Evolutionary conservation across 1,140 invertebrate genomes (phyloP).

Genomic region (Philotrypesis tridentata): DNA sequence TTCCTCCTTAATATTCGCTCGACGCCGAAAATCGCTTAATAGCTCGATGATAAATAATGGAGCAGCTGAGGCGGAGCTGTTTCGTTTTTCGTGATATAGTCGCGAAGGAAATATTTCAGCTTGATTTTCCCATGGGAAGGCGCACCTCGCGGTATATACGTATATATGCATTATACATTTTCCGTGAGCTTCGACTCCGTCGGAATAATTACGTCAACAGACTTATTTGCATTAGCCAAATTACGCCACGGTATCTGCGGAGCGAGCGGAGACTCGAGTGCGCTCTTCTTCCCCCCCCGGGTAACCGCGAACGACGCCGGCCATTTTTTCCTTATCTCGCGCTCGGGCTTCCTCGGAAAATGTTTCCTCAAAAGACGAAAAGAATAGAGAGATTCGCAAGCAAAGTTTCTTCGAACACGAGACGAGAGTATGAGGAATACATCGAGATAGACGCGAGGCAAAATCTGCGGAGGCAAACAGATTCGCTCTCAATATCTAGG

Average conservation of each 20-base stretch:
- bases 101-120: background rate
- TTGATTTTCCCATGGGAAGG: background rate
- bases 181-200: background rate
- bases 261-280: background rate
- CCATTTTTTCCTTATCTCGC: slow-evolving; percentile 10
- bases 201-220: background rate
- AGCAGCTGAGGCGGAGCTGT: background rate
- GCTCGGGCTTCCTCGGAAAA: background rate
- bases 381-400: background rate
- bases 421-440: background rate
- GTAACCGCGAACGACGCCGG: background rate
- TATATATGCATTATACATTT: background rate
- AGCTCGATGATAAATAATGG: slow-evolving; percentile 12
- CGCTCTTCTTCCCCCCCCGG: no score
- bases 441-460: no score
- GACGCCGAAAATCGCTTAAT: background rate
- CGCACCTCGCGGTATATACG: no score
- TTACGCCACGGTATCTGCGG: no score
- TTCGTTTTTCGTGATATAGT: background rate
- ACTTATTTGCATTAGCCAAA: slow-evolving; percentile 12
- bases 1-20: slow-evolving; percentile 1
- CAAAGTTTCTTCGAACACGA: background rate
- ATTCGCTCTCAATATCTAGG: slow-evolving; percentile 9
- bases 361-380: background rate
- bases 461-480: background rate